Conservation (phyloP, 2,113 vertebrate genomes). For the Pelmatolapia mariae region DNA sequence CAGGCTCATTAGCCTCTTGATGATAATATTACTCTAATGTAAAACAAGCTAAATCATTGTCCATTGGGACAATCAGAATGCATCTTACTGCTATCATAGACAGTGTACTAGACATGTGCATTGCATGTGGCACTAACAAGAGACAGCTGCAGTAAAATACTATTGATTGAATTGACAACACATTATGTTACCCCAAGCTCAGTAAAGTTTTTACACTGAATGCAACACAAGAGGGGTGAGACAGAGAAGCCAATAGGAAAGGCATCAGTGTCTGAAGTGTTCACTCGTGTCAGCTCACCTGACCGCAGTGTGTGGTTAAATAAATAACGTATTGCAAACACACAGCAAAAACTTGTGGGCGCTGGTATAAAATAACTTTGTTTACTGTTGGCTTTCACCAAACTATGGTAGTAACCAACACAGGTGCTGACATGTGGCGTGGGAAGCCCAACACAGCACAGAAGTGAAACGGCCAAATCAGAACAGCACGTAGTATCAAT, state of each 20-base stretch:
- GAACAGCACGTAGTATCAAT: not conserved
- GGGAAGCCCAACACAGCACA: not conserved
- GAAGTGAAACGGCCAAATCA: not conserved
- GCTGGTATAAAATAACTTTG: not conserved
- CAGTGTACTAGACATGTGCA: not conserved
- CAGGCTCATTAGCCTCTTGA: not conserved
- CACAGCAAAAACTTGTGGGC: not conserved
- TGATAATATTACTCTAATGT: not conserved
- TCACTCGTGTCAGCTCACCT: not conserved
- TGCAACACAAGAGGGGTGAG: not conserved
- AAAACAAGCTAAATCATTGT: not conserved
- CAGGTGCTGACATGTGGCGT: not conserved
- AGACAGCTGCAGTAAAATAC: not conserved
- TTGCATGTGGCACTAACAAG: not conserved
- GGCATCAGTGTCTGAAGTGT: not conserved
- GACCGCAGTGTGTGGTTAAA: not conserved
- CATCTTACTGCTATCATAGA: not conserved
- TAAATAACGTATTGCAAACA: not conserved
- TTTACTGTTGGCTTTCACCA: not conserved
- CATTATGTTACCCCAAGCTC: not conserved
- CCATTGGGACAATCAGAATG: not conserved
- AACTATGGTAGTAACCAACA: not conserved
- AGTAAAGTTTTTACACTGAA: not conserved
- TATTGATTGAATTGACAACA: not conserved
- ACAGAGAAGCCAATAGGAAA: not conserved